Conservation (phyloP, 2,888 invertebrate species). For the Erebia palarica region DNA sequence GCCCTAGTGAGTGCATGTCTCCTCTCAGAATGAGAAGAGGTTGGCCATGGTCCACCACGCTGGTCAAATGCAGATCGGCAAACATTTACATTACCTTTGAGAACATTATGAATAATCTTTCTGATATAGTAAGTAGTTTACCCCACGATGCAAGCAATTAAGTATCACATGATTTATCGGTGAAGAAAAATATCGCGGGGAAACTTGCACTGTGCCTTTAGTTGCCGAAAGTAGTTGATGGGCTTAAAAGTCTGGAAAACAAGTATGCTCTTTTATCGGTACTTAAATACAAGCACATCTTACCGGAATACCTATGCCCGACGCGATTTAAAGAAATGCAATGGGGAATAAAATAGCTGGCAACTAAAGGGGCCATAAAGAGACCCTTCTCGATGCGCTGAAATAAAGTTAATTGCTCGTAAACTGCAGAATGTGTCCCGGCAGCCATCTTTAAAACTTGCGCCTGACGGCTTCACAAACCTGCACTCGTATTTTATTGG, state of each 20-base stretch:
- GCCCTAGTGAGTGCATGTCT: no score
- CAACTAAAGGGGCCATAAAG: conserved; percentile 47
- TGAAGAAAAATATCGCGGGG: no score
- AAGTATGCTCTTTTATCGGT: background rate
- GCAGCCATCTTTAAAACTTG: conserved; percentile 46
- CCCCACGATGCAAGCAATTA: no score
- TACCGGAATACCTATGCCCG: conserved; percentile 47
- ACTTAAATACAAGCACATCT: conserved; percentile 17
- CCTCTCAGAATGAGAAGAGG: no score
- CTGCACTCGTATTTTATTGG: conserved; percentile 38
- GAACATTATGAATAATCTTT: no score
- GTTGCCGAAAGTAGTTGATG: background rate
- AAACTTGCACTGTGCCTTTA: no score
- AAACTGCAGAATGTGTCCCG: conserved; percentile 49
- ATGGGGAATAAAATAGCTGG: conserved; percentile 49
- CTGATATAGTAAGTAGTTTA: no score
- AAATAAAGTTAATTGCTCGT: conserved; percentile 60
- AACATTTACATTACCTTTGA: no score
- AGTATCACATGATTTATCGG: no score
- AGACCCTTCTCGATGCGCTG: conserved; percentile 47
- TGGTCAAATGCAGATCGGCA: no score
- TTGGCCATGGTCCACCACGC: no score
- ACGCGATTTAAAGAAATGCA: conserved; percentile 57
- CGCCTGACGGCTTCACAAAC: conserved; percentile 35
- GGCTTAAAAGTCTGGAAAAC: background rate